Base-by-base conservation (phyloP, 2,888 invertebrate species). In the Mesorhabditis belari region DNA sequence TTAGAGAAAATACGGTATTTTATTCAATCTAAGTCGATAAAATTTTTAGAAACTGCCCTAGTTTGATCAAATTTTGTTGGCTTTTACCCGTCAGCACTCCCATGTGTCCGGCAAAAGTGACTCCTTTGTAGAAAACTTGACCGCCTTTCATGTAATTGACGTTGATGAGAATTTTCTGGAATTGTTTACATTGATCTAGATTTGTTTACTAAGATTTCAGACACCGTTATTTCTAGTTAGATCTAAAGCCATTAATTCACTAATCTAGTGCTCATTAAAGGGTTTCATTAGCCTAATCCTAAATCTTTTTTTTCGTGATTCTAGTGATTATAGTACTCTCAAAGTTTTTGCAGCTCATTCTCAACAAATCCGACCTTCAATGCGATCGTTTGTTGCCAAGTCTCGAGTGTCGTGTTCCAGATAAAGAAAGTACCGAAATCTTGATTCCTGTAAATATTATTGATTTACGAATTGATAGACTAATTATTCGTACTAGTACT, bases 61-160 rank as follows among this genome's bases (percentile, higher is more conserved):
- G n/a, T n/a, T n/a, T n/a, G n/a, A n/a, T n/a, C n/a, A n/a, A n/a
- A n/a, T n/a, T n/a, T n/a, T n/a, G n/a, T n/a, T n/a, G n/a, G n/a
- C n/a, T n/a, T n/a, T n/a, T 29, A 64, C 61, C 71, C 12, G 64
- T 85, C 4, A 85, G 71, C 23, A 85, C 76, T 5, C 86, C 85
- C 61, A 85, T 75, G 67, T 84, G 85, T 4, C 85, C 86, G 57
- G 83, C 84, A 78, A 83, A 85, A 60, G 82, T 82, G 44, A 84
- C 82, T 6, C 85, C 81, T 62, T 82, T 81, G 77, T 82, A 86
- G 17, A 85, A 64, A 2, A 82, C 81, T 59, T 82, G 73, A 3
- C 81, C 81, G n/a, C 69, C 69, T 55, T 69, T 72, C 63, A 78
- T 75, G 70, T 77, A 83, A 55, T 82, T 78, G 53, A 83, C 64